phyloP scores from a whole-genome alignment of 2,113 vertebrate species.

The Hemiprocne comata region DNA sequence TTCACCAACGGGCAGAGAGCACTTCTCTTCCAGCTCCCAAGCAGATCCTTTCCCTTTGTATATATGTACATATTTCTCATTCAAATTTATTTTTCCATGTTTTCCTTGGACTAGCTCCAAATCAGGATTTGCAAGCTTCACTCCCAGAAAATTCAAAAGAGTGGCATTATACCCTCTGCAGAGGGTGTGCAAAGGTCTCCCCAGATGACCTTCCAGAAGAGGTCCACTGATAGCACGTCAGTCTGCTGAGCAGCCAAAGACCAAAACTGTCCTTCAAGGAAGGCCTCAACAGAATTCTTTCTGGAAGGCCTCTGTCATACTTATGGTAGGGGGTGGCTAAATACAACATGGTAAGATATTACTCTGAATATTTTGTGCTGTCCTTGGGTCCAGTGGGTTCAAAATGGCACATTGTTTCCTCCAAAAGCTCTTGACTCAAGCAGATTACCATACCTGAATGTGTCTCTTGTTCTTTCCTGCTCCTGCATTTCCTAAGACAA shows the following conservation, averaged over 20 bases:
- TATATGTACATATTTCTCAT: not conserved
- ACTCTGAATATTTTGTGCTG: not conserved
- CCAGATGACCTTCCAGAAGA: not conserved
- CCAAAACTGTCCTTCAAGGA: not conserved
- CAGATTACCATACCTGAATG: not conserved
- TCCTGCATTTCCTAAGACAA: not conserved
- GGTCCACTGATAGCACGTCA: not conserved
- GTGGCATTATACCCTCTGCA: not conserved
- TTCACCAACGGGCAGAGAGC: not conserved
- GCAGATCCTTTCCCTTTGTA: not conserved
- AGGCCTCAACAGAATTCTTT: not conserved
- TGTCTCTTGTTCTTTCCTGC: not conserved
- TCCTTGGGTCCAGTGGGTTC: not conserved
- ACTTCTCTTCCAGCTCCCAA: not conserved
- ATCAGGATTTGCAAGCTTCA: not conserved
- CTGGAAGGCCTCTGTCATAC: not conserved
- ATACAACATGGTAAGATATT: not conserved
- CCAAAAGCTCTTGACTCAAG: not conserved
- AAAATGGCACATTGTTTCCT: not conserved
- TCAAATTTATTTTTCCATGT: not conserved
- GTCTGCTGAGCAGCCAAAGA: not conserved
- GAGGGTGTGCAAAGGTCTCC: not conserved
- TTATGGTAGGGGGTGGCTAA: not conserved
- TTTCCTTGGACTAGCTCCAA: not conserved
- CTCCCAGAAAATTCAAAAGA: not conserved